A percentile compares a stretch with the other conserved stretches of the same genome.
Conservation (phyloP, 2,888 invertebrate genomes). For the Geotrupes spiniger region DNA sequence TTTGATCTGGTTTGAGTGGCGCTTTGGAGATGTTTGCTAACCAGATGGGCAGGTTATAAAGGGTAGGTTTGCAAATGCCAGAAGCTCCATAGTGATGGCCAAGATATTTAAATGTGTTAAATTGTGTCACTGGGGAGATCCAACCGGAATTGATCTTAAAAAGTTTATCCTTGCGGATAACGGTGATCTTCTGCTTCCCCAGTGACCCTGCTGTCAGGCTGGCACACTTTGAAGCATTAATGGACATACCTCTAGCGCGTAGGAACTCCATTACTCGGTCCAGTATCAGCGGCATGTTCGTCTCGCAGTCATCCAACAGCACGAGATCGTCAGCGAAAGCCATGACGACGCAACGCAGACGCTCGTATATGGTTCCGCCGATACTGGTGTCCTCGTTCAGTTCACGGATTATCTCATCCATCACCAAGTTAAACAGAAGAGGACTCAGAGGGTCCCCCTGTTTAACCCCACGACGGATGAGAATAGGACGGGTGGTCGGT, state of each 20-base stretch:
- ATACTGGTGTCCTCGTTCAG: constrained; percentile 7
- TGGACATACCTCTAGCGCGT: constrained; percentile 26
- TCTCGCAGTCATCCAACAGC: constrained; percentile 37
- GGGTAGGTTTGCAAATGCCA: constrained; percentile 25
- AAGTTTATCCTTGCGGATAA: constrained; percentile 8
- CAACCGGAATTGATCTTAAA: neutral
- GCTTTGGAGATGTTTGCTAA: constrained; percentile 34
- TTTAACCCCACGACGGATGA: constrained; percentile 39
- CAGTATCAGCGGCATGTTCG: constrained; percentile 34
- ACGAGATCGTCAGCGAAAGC: constrained; percentile 45
- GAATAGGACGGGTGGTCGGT: constrained; percentile 17
- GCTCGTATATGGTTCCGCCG: constrained; percentile 20
- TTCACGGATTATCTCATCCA: constrained; percentile 30
- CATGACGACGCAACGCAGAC: constrained; percentile 28
- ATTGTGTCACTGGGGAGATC: neutral
- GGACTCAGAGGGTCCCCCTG: constrained; percentile 45
- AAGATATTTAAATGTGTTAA: constrained; percentile 28
- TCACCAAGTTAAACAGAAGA: constrained; percentile 31
- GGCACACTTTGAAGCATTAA: constrained; percentile 23
- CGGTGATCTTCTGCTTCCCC: constrained; percentile 9
- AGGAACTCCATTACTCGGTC: constrained; percentile 16
- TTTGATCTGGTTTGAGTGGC: constrained; percentile 46
- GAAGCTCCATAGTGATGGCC: constrained; percentile 34
- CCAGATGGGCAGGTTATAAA: constrained; percentile 21
- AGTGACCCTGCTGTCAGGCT: constrained; percentile 11